These are phyloP conservation scores for Phengaris alcon DNA, from an alignment of 2,888 invertebrate species.

Conservation along the genomic window DNA sequence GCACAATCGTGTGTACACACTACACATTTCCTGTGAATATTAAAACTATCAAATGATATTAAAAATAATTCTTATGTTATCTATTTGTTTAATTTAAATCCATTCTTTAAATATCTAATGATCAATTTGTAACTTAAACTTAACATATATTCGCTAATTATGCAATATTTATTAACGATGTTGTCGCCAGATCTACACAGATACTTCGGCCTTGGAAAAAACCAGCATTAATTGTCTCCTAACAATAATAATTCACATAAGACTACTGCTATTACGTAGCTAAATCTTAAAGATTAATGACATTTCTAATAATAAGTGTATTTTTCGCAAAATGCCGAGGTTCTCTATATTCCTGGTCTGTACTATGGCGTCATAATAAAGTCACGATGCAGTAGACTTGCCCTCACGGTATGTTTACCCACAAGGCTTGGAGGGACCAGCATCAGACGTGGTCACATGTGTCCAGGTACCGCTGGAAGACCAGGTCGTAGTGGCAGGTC, in stretches of 20 bases:
- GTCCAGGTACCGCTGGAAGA: constrained; percentile 66
- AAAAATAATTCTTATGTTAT: constrained; percentile 6
- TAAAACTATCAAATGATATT: constrained; percentile 25
- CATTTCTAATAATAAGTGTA: no score
- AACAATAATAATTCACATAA: no score
- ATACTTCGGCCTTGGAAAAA: no score
- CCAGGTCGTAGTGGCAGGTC: constrained; percentile 57
- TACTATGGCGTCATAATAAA: no score
- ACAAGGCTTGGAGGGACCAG: constrained; percentile 14
- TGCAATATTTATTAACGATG: no score
- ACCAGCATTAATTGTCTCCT: no score
- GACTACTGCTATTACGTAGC: no score
- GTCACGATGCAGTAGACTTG: neutral
- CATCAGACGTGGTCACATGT: constrained; percentile 60
- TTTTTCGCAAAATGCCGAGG: no score
- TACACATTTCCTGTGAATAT: constrained; percentile 24
- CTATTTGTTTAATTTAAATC: neutral
- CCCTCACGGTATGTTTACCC: constrained; percentile 21
- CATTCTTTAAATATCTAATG: neutral
- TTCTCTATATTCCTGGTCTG: no score
- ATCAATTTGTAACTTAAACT: neutral
- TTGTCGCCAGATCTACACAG: no score
- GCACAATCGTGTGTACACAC: constrained; percentile 18
- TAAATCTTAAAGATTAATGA: no score
- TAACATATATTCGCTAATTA: no score